Evolutionary conservation across 2,113 vertebrate genomes (phyloP), one percentile per base, ranked within the genome.

Genomic region (Anguilla rostrata): DNA sequence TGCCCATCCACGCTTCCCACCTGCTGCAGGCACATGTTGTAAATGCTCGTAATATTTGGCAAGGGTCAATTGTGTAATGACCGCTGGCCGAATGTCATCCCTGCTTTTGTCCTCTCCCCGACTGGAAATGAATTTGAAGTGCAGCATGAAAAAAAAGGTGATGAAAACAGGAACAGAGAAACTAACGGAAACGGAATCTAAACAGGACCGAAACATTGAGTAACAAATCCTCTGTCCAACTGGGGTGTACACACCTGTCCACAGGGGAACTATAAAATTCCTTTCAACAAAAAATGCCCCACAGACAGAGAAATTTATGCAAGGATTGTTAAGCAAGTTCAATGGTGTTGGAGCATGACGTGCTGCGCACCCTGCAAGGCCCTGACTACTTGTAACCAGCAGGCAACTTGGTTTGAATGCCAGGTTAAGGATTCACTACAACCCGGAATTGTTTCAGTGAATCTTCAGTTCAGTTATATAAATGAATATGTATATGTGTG

Each of bases 71-170:
- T 39, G 63, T 86, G 85, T 89, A 89, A 89, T 66, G 87, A 80
- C 85, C 66, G 75, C 49, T 66, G 88, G 79, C 80, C 86, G 66
- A 85, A 86, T 83, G 86, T 89, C 75, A 90, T 84, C 80, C 87
- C 82, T 80, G 75, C 83, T 78, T 78, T 79, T 66, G 49, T 34
- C 71, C n/a, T 75, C 71, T 29, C 26, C 71, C 9, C 9, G n/a
- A 75, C 22, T 34, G 9, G 29, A 75, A n/a, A 75, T 1, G 29
- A 34, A 75, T 34, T 75, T 20, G 26, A n/a, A 71, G 8, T 20
- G 20, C 63, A n/a, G 4, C 2, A 71, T n/a, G 5, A 71, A 71
- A 71, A 60, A 60, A 60, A 60, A 57, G 12, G 18, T 18, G 18
- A 60, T 18, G 18, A 20, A 60, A 60, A 18, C 3, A 60, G 14